Percentiles rank a stretch among this genome's conserved stretches.
phyloP scores from a whole-genome alignment of 2,888 invertebrate genomes.

The Sycophila texana region DNA sequence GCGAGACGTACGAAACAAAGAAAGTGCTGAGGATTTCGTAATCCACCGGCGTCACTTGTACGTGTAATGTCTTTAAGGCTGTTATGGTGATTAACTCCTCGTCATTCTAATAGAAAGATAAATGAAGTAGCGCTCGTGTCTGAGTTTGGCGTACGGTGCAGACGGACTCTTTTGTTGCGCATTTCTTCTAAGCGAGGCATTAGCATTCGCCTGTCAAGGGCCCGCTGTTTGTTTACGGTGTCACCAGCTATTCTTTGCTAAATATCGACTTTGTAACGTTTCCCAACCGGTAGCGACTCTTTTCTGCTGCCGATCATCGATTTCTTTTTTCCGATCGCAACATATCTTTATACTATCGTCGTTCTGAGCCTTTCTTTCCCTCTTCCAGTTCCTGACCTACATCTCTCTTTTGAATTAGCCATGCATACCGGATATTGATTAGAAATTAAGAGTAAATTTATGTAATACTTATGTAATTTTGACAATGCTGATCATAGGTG shows the following conservation, averaged over 20 bases:
- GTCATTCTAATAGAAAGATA: conserved; percentile 7
- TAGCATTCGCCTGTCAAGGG: neutral
- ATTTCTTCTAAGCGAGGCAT: neutral
- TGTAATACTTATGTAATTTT: no score
- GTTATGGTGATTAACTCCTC: conserved; percentile 11
- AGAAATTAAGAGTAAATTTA: no score
- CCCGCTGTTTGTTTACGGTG: neutral
- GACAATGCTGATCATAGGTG: no score
- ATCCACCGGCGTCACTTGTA: neutral
- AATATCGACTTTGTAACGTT: neutral
- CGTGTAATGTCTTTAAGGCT: conserved; percentile 9
- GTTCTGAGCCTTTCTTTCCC: no score
- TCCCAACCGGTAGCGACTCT: conserved; percentile 2
- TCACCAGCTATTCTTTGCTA: neutral
- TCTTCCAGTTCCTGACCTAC: no score
- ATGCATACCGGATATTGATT: no score
- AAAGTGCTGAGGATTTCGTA: neutral
- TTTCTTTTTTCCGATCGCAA: neutral
- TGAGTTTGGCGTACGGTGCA: neutral
- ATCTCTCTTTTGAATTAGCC: no score
- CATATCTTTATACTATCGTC: no score
- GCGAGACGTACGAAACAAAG: neutral
- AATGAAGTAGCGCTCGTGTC: neutral
- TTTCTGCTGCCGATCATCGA: neutral
- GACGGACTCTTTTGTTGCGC: neutral